Base-by-base conservation (phyloP, 2,888 invertebrate species). In the Apamea anceps region DNA sequence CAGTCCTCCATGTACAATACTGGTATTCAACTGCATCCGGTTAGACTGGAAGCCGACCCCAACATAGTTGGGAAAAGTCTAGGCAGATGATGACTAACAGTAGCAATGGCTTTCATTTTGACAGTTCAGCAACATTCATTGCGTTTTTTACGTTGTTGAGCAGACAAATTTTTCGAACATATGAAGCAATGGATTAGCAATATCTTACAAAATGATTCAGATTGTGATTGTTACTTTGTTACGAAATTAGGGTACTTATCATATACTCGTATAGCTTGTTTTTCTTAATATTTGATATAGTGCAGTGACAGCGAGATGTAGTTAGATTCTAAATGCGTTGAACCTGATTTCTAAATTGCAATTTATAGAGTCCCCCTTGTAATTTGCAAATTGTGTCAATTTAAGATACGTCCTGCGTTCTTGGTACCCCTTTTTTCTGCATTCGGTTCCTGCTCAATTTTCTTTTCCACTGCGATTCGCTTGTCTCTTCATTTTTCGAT, bases 331-430 rank as follows among this genome's bases (percentile, higher is more conserved):
- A 75, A 73, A 85, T 80, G 60, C 65, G 66, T 76, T 82, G 82
- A 84, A 42, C 63, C 73, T 75, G 70, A 72, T 72, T 76, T 77
- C 76, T 82, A 77, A 71, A 77, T 82, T 66, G 82, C 82, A 77
- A 71, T 86, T 82, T 86, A 71, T 42, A 63, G 82, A 63, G 48
- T 66, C 86, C 82, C 86, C 84, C 66, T 63, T 51, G 73, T 76
- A 28, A 84, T 84, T 81, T 71, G n/a, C 65, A 75, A 84, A 85
- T 84, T 85, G 85, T 73, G 65, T 85, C 84, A 85, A 86, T 84
- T 82, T 86, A 67, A 45, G 70, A 81, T 70, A 82, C 86, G 76
- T 82, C 84, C 82, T 84, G 82, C 66, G 70, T 74, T 85, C 73
- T 84, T 48, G 70, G 71, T 28, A 57, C 86, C 71, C 54, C 48